Base-by-base conservation (phyloP, 37 sponge, comb jelly and placozoan genomes). In the Beroe ovata region DNA sequence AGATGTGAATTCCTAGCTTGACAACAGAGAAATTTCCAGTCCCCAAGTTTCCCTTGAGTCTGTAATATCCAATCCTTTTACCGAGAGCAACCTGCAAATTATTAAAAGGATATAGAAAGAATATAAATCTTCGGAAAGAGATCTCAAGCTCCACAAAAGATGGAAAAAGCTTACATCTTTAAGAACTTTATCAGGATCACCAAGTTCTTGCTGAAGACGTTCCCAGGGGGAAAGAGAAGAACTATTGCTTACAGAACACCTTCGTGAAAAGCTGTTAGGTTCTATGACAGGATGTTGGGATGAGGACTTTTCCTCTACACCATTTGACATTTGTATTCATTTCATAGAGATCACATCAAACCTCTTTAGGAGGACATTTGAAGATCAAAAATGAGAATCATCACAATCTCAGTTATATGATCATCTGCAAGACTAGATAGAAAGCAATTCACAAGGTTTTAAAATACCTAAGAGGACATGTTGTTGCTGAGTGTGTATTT, bases 1-100 rank as follows among this genome's bases (percentile, higher is more conserved):
- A 90, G 16, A 92, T 39, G 60, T 95, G 96, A 21, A 93, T 58
- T 64, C 94, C 96, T 25, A 95, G 84, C 40, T 94, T 94, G 34
- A 95, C 96, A 38, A 64, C 60, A 16, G 96, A 90, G 38, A 95
- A 95, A 40, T 94, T 95, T 34, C 96, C 96, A 8, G 89, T 39
- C 0, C 96, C 96, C 11, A 95, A 88, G 25, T 92, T 88, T 20
- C 93, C 91, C 38, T 88, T 91, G 36, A 95, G 32, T 54, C 88
- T 89, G 89, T 95, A 95, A 33, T 93, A 90, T 0, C 96, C 92
- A 25, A 94, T 64, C 29, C 96, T 64, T 81, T 90, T 94, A 0
- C 94, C 94, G 38, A 92, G 90, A 8, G 91, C 60, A 58, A 95
- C 89, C 36, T 95, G 94, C 47, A 90, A 66, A 36, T 89, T 62